Percentiles rank a stretch among this genome's conserved stretches.
Conservation (phyloP, 2,888 invertebrate species). For the Leptopilina drosophilae region DNA sequence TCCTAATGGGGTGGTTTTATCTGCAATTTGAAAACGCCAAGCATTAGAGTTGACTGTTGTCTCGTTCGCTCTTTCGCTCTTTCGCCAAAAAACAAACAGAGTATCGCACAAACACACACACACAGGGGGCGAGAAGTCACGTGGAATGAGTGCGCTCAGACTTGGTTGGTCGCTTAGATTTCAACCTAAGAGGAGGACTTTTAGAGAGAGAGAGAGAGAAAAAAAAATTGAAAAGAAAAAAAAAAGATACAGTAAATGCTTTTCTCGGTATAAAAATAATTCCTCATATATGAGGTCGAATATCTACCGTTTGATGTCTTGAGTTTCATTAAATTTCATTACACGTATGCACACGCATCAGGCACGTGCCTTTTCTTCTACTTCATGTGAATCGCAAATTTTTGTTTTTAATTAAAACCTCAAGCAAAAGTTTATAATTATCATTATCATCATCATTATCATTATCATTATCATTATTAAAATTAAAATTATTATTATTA, state of each 20-base stretch:
- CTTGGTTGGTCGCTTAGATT: conserved; percentile 48
- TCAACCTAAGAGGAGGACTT: conserved; percentile 48
- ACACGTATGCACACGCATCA: conserved; percentile 6
- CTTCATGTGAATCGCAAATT: not conserved
- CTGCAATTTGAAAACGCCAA: conserved; percentile 40
- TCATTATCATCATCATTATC: no score
- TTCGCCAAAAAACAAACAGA: conserved; percentile 42
- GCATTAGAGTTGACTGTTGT: conserved; percentile 23
- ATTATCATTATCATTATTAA: no score
- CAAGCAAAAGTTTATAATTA: no score
- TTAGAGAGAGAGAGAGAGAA: not conserved
- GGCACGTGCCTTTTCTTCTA: not conserved
- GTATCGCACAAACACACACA: not conserved
- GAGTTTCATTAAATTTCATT: conserved; percentile 25
- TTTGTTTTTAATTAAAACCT: conserved; percentile 1
- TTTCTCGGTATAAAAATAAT: conserved; percentile 36
- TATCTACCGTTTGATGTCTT: conserved; percentile 30
- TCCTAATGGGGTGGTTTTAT: conserved; percentile 51
- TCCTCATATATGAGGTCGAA: conserved; percentile 29
- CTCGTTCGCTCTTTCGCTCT: conserved; percentile 43
- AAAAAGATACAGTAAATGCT: conserved; percentile 49
- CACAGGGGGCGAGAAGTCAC: conserved; percentile 57
- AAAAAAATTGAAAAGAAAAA: not conserved
- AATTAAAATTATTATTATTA: no score
- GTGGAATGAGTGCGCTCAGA: conserved; percentile 56